A percentile compares a stretch with the other conserved stretches of the same genome.
These are phyloP conservation scores for Pangasius djambal DNA, from an alignment of 2,797 vertebrate genomes.

Conservation along the genomic window DNA sequence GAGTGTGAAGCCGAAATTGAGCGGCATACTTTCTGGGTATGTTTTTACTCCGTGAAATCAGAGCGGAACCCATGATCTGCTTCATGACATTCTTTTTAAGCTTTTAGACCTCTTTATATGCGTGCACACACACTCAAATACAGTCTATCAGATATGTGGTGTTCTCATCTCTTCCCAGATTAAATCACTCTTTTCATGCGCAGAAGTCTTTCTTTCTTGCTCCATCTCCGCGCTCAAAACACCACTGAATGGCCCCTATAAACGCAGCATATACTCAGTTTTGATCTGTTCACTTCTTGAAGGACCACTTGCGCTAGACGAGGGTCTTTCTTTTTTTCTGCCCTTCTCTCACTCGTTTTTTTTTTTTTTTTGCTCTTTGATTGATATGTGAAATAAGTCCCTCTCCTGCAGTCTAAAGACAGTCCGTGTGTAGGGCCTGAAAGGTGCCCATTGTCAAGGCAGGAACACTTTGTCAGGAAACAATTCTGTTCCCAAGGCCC, in stretches of 20 bases:
- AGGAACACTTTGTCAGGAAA: conserved; percentile 83
- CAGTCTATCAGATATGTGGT: conserved; percentile 39
- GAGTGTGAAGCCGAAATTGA: background rate
- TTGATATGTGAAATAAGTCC: conserved; percentile 88
- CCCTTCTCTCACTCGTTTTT: conserved; percentile 47
- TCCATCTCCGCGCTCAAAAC: conserved; percentile 48
- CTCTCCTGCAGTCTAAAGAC: conserved; percentile 76
- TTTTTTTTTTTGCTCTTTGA: conserved; percentile 69
- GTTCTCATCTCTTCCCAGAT: conserved; percentile 28
- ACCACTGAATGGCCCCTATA: conserved; percentile 66
- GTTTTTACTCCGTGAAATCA: background rate
- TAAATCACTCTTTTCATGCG: conserved; percentile 38
- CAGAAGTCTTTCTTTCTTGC: conserved; percentile 43
- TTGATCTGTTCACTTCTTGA: conserved; percentile 72
- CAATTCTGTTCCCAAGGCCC: conserved; percentile 84
- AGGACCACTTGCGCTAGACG: conserved; percentile 71
- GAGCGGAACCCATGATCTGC: conserved; percentile 2
- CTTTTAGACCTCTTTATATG: conserved; percentile 23
- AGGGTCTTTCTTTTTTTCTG: conserved; percentile 62
- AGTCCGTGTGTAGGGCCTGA: conserved; percentile 77
- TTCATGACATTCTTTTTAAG: background rate
- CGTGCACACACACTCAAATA: conserved; percentile 23
- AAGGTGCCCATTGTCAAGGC: conserved; percentile 83
- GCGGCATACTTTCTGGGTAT: no score
- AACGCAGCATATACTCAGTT: conserved; percentile 74